Evolutionary conservation across 2,888 invertebrate species (phyloP).

Genomic region (Eilema sororculum): DNA sequence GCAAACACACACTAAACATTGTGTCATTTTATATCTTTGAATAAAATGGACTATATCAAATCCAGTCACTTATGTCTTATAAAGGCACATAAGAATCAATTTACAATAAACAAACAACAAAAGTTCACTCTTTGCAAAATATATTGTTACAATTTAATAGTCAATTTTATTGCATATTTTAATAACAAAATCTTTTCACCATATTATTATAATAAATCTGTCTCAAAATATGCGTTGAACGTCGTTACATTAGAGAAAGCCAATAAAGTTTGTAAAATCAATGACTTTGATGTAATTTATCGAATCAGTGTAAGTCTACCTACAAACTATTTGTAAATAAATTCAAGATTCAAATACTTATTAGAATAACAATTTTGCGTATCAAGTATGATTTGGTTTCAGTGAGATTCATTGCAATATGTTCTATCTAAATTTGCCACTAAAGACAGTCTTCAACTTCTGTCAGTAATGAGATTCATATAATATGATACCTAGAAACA

Average conservation of each 20-base stretch:
- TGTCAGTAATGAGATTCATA: slow-evolving; percentile 62
- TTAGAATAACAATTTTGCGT: slow-evolving; percentile 36
- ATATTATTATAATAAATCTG: slow-evolving; percentile 39
- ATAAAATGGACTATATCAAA: slow-evolving; percentile 79
- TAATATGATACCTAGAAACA: slow-evolving; percentile 48
- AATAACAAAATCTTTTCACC: slow-evolving; percentile 46
- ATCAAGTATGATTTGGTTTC: slow-evolving; percentile 47
- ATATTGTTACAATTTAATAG: slow-evolving; percentile 55
- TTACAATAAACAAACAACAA: slow-evolving; percentile 75
- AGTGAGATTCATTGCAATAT: slow-evolving; percentile 61
- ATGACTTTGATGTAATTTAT: slow-evolving; percentile 36
- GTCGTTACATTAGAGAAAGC: slow-evolving; percentile 47
- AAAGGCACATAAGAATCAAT: slow-evolving; percentile 85
- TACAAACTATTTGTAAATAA: slow-evolving; percentile 37
- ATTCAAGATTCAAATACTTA: slow-evolving; percentile 38
- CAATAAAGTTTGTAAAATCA: slow-evolving; percentile 48
- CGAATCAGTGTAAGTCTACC: slow-evolving; percentile 44
- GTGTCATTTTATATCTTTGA: slow-evolving; percentile 71
- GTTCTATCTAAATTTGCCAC: slow-evolving; percentile 69
- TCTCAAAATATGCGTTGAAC: slow-evolving; percentile 44
- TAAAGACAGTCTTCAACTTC: slow-evolving; percentile 68
- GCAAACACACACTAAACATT: slow-evolving; percentile 78
- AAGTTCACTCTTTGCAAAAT: slow-evolving; percentile 67
- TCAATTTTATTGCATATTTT: slow-evolving; percentile 32
- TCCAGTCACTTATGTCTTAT: slow-evolving; percentile 79